Base-by-base conservation (phyloP, 2,888 invertebrate genomes). In the Idaea straminata region DNA sequence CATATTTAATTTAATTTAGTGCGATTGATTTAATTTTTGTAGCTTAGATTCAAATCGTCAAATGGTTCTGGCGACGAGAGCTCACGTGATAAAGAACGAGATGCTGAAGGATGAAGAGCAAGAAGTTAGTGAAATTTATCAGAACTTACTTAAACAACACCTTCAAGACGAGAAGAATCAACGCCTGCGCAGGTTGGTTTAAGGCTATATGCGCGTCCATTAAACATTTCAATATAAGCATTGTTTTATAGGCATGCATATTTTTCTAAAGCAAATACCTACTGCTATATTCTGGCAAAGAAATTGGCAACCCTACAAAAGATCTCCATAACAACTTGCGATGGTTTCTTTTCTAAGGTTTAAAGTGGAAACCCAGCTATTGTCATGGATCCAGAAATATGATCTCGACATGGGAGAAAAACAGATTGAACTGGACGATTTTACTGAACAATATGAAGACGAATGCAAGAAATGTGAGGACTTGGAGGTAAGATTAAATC, bases 341-440 rank as follows among this genome's bases (percentile, higher is more conserved):
- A 47, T 10, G 0, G 10, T 47, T 47, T 4, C 5, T 58, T 58
- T 1, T 15, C 34, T 5, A 62, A 92, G 94, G 72, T 89, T 89
- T 63, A 94, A 94, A 83, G 89, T 93, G 34, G 94, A 95, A 74
- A 91, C 93, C 0, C 94, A 94, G 75, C 76, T 95, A 62, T 73
- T 92, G 3, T 93, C 91, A 57, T 94, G 94, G 94, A 79, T 95
- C 5, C 87, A 92, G 64, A 94, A 94, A 73, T 95, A 94, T 69
- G 95, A 95, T 72, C 69, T 84, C 7, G 95, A 95, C 76, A 93
- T 95, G 85, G 92, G 89, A 0, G 94, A 94, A 61, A 93, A 94
- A 69, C 94, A 95, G 66, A 70, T 83, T 0, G 93, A 94, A 68
- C 82, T 93, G 2, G 95, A 94, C 62, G 90, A 91, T 57, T 84